Percentiles rank a stretch among this genome's conserved stretches.
Evolutionary conservation across 2,888 invertebrate genomes (phyloP).

Genomic region (Poecilus cupreus): DNA sequence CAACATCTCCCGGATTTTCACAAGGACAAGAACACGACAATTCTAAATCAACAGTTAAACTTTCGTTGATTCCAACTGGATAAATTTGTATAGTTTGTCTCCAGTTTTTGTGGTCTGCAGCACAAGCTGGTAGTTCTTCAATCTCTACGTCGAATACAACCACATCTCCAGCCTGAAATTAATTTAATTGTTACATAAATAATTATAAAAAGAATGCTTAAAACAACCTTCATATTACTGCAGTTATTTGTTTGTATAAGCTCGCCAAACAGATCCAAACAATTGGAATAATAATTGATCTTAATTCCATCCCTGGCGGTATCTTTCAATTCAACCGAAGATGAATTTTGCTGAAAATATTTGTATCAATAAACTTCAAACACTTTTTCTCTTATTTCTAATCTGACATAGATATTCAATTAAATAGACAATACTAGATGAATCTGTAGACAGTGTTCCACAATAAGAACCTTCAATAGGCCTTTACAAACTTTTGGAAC

Average conservation of each 20-base stretch:
- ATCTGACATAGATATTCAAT: constrained; percentile 93
- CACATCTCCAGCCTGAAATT: constrained; percentile 87
- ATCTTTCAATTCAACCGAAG: constrained; percentile 94
- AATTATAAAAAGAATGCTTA: background rate
- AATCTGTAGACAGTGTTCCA: constrained; percentile 92
- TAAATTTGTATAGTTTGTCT: constrained; percentile 90
- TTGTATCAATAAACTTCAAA: constrained; percentile 20
- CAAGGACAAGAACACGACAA: constrained; percentile 97
- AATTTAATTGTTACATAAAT: no score
- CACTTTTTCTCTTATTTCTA: background rate
- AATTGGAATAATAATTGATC: constrained; percentile 89
- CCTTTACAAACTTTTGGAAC: constrained; percentile 88
- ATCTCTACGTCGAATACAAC: constrained; percentile 88
- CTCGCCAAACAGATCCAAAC: constrained; percentile 79
- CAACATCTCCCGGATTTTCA: constrained; percentile 80
- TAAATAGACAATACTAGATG: constrained; percentile 96
- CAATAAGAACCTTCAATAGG: constrained; percentile 96
- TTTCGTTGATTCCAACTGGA: constrained; percentile 95
- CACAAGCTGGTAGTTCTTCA: constrained; percentile 90
- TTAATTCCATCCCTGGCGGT: constrained; percentile 88
- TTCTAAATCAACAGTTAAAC: constrained; percentile 89
- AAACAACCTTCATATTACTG: constrained; percentile 84
- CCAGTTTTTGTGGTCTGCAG: constrained; percentile 87
- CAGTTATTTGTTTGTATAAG: constrained; percentile 83
- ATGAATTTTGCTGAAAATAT: constrained; percentile 88